Conservation (phyloP, 2,888 invertebrate species). For the Drosophila mayaguana region DNA sequence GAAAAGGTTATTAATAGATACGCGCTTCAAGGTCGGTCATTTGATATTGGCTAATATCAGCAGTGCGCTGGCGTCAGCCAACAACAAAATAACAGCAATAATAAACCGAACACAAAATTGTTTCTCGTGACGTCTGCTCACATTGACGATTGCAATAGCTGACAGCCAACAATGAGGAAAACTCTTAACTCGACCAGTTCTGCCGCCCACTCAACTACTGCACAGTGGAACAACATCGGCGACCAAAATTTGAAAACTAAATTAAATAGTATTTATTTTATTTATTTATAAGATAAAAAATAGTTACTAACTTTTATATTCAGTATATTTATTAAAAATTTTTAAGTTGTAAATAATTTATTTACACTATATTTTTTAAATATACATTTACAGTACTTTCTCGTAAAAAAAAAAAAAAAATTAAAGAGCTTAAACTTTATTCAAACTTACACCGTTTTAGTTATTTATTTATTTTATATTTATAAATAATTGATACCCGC, state of each 20-base stretch:
- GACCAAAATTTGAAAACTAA: background rate
- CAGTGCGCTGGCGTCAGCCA: slow-evolving; percentile 2
- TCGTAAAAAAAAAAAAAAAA: too few species aligned
- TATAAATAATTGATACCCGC: too few species aligned
- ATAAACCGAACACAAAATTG: background rate
- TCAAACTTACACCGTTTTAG: too few species aligned
- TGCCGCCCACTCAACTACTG: slow-evolving; percentile 29
- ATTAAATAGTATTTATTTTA: background rate
- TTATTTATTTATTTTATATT: too few species aligned
- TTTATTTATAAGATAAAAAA: background rate
- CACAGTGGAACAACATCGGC: slow-evolving; percentile 16
- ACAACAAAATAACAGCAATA: slow-evolving; percentile 6
- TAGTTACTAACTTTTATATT: background rate
- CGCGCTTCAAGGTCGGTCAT: slow-evolving; percentile 36
- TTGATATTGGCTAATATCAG: slow-evolving; percentile 30
- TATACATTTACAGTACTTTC: too few species aligned
- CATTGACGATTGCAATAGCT: slow-evolving; percentile 13
- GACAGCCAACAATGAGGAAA: slow-evolving; percentile 26
- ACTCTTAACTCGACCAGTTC: slow-evolving; percentile 39
- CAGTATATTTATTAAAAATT: background rate
- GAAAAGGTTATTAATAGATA: slow-evolving; percentile 42
- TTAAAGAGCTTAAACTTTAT: too few species aligned
- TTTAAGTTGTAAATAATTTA: too few species aligned
- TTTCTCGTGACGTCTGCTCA: slow-evolving; percentile 2
- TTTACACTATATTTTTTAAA: too few species aligned